phyloP scores from a whole-genome alignment of 64 coral and sea anemone genomes.

The Trachythela sp. region DNA sequence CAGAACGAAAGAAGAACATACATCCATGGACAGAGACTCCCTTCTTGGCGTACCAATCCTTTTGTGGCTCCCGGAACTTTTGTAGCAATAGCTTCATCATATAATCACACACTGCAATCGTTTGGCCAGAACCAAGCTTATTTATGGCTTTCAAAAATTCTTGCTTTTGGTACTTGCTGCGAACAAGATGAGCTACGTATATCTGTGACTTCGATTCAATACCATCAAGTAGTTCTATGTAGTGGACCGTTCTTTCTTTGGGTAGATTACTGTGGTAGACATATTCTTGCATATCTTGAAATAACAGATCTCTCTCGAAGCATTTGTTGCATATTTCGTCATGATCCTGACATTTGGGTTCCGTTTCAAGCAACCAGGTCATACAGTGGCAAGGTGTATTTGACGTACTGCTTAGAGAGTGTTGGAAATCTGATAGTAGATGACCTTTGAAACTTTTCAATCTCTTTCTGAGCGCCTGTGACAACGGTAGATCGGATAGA shows the following conservation, averaged over 20 bases:
- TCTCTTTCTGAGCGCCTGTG: background rate
- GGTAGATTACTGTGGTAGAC: background rate
- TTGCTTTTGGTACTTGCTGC: background rate
- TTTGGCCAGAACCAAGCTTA: conserved; percentile 23
- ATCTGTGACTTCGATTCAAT: background rate
- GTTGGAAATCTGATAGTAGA: conserved; percentile 30
- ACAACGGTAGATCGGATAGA: background rate
- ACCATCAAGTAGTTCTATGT: background rate
- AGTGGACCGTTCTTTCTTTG: background rate
- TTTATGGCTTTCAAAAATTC: background rate
- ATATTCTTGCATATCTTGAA: conserved; percentile 13
- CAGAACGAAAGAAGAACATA: conserved; percentile 36
- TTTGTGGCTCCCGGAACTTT: conserved; percentile 45
- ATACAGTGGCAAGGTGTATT: conserved; percentile 53
- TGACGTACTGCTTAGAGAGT: background rate
- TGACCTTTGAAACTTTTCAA: conserved; percentile 38
- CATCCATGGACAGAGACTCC: conserved; percentile 40
- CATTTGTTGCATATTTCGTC: conserved; percentile 16
- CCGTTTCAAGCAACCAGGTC: conserved; percentile 20
- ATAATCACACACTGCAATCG: conserved; percentile 52
- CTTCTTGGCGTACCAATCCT: conserved; percentile 55
- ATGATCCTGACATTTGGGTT: conserved; percentile 21
- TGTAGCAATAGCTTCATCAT: conserved; percentile 58
- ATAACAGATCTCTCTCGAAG: conserved; percentile 21
- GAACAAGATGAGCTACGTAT: conserved; percentile 14